Percentiles rank a stretch among this genome's conserved stretches.
These are phyloP conservation scores for Dissostichus mawsoni DNA, from an alignment of 2,113 vertebrate genomes.

Conservation along the genomic window DNA sequence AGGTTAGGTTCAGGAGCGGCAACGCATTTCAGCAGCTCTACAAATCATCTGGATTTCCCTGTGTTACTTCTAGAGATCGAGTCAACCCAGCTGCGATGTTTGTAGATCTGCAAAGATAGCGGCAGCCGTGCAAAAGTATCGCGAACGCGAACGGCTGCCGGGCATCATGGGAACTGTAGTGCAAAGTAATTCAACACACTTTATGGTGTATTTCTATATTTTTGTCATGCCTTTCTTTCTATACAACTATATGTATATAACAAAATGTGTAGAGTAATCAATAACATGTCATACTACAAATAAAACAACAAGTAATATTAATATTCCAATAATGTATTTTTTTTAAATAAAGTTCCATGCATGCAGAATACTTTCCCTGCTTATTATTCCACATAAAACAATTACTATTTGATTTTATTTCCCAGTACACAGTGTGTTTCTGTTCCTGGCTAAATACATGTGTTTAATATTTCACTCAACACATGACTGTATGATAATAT, in stretches of 20 bases:
- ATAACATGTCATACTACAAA: background rate
- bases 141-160: background rate
- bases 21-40: conserved; percentile 31
- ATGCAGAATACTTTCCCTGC: background rate
- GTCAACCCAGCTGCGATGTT: background rate
- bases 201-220: background rate
- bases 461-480: background rate
- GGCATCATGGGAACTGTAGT: conserved; percentile 75
- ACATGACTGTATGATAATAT: background rate
- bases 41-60: conserved; percentile 51
- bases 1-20: conserved; percentile 54
- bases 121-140: background rate
- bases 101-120: conserved; percentile 60
- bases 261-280: no score
- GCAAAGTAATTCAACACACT: background rate
- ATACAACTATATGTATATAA: background rate
- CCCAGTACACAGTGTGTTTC: background rate
- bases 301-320: background rate
- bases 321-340: background rate
- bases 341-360: background rate
- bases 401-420: background rate
- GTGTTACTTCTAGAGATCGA: rapidly evolving
- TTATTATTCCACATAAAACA: no score
- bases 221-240: background rate
- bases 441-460: background rate